These are phyloP conservation scores for Mesocricetus auratus DNA, from an alignment of 2,113 vertebrate genomes.

Conservation along the genomic window DNA sequence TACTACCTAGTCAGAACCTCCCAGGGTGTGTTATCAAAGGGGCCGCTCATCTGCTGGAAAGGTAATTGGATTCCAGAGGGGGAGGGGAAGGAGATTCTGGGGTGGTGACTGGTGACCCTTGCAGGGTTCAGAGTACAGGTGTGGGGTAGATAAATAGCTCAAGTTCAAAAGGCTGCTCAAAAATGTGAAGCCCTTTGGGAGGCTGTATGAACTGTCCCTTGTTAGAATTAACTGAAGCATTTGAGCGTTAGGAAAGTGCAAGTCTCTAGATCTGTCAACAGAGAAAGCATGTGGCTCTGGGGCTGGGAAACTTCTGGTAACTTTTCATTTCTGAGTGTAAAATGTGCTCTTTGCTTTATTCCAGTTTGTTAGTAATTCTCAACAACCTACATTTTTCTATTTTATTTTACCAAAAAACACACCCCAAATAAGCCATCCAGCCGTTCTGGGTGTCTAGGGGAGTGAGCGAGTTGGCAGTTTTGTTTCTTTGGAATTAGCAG, in stretches of 20 bases:
- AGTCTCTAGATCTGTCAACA: background rate
- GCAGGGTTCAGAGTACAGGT: slow-evolving; percentile 3
- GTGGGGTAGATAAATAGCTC: slow-evolving; percentile 15
- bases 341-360: background rate
- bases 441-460: background rate
- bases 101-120: background rate
- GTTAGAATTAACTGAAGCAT: background rate
- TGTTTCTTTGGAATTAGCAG: slow-evolving; percentile 48
- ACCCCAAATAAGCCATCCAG: slow-evolving; percentile 18
- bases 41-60: slow-evolving; percentile 99
- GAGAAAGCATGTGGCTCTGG: background rate
- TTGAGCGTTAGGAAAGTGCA: background rate
- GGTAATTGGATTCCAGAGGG: slow-evolving; percentile 85
- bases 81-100: background rate
- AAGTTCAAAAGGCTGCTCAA: slow-evolving; percentile 36
- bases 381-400: slow-evolving; percentile 11
- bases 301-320: background rate
- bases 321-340: slow-evolving; percentile 17
- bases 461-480: background rate
- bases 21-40: slow-evolving; percentile 97
- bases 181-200: background rate
- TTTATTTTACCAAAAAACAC: slow-evolving; percentile 37
- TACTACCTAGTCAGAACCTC: slow-evolving; percentile 98
- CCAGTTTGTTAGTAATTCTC: slow-evolving; percentile 28
- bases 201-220: background rate